Conservation (phyloP, 2,888 invertebrate genomes). For the Malthinus flaveolus region DNA sequence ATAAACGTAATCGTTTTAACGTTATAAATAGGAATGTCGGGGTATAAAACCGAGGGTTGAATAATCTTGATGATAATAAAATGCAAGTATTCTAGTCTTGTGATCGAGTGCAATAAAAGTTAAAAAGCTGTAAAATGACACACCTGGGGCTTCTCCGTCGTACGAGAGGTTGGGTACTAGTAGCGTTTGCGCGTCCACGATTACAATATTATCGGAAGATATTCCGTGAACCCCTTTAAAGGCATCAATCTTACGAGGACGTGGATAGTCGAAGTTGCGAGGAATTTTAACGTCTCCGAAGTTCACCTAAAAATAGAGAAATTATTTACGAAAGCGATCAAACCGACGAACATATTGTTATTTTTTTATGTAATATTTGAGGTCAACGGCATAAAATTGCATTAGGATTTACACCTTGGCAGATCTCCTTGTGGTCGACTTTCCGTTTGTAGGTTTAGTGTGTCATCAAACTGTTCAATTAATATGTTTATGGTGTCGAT, state of each 20-base stretch:
- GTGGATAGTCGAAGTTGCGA: slow-evolving; percentile 76
- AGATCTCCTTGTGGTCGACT: slow-evolving; percentile 16
- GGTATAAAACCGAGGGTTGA: slow-evolving; percentile 7
- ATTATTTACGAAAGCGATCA: background rate
- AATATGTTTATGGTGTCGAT: slow-evolving; percentile 5
- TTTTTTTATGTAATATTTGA: background rate
- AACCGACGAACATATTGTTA: too few relatives aligned
- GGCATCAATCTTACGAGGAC: slow-evolving; percentile 77
- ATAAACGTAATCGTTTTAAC: slow-evolving; percentile 21
- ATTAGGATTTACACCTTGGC: background rate
- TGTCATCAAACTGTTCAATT: slow-evolving; percentile 24
- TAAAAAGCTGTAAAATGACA: slow-evolving; percentile 40
- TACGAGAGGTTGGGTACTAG: slow-evolving; percentile 88
- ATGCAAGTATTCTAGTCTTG: slow-evolving; percentile 22
- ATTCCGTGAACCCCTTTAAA: slow-evolving; percentile 83
- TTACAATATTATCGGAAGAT: slow-evolving; percentile 81
- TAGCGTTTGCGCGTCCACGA: slow-evolving; percentile 91
- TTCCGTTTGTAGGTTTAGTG: slow-evolving; percentile 13
- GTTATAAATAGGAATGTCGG: slow-evolving; percentile 9
- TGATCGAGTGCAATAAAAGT: slow-evolving; percentile 28
- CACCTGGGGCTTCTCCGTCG: slow-evolving; percentile 92
- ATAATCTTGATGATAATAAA: slow-evolving; percentile 29
- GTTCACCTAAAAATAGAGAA: slow-evolving; percentile 67
- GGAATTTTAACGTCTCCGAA: slow-evolving; percentile 88
- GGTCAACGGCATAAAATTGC: slow-evolving; percentile 11